Percentiles rank a stretch among this genome's conserved stretches.
These are phyloP conservation scores for Chrysocyon brachyurus DNA, from an alignment of 2,797 vertebrate genomes.

Conservation along the genomic window DNA sequence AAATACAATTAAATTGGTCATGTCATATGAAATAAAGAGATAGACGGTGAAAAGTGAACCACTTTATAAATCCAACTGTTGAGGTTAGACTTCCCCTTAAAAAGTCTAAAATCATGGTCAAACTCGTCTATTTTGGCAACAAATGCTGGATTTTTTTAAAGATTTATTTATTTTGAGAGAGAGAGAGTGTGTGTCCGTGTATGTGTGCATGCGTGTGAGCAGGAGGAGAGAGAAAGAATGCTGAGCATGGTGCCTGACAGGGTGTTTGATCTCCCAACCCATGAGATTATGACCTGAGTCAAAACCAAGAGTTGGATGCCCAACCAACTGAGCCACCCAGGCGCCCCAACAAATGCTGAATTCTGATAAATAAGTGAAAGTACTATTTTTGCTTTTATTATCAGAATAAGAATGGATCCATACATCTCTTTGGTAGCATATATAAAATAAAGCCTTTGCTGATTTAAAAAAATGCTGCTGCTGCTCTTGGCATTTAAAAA, in stretches of 20 bases:
- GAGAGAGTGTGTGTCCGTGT: too few species aligned
- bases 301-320: too few species aligned
- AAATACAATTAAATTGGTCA: neutral
- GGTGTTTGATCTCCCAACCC: too few species aligned
- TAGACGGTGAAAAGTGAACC: neutral
- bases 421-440: constrained; percentile 1
- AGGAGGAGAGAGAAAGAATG: too few species aligned
- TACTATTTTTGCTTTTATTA: constrained; percentile 8
- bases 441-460: constrained; percentile 21
- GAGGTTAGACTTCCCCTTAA: neutral
- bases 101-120: constrained; percentile 43
- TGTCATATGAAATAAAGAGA: constrained; percentile 41
- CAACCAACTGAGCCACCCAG: too few species aligned
- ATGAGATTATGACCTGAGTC: too few species aligned
- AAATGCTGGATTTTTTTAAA: neutral
- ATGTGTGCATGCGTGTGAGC: too few species aligned
- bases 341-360: neutral
- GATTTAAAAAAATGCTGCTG: neutral
- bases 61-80: constrained; percentile 21
- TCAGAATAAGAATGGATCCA: constrained; percentile 18
- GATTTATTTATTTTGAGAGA: too few species aligned
- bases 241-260: too few species aligned
- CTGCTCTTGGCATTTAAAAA: neutral
- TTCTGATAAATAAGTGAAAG: neutral
- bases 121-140: constrained; percentile 35